Evolutionary conservation across 2,888 invertebrate species (phyloP).

Genomic region (Drosophila neoperkinsi): DNA sequence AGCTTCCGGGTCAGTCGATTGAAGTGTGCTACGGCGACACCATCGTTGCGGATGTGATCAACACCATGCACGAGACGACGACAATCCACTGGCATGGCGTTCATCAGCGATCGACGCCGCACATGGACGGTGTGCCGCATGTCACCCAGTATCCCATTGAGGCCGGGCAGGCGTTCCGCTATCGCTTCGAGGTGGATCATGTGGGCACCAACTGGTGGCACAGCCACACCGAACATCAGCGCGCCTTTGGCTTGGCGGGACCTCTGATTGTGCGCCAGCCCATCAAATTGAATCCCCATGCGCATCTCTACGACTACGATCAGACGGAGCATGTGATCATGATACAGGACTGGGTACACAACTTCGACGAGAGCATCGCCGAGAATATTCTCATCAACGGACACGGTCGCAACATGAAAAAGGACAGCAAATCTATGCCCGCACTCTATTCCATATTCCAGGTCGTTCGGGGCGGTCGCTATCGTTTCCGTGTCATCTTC

Average conservation of each 20-base stretch:
- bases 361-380: conserved; percentile 71
- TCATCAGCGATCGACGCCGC: conserved; percentile 77
- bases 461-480: conserved; percentile 79
- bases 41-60: conserved; percentile 81
- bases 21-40: conserved; percentile 82
- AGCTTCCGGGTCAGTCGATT: conserved; percentile 75
- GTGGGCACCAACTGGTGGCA: conserved; percentile 83
- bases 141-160: conserved; percentile 83
- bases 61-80: conserved; percentile 80
- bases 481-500: conserved; percentile 82
- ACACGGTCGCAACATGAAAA: conserved; percentile 71
- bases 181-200: conserved; percentile 80
- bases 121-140: conserved; percentile 83
- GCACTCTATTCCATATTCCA: conserved; percentile 74
- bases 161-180: conserved; percentile 82
- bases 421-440: conserved; percentile 52
- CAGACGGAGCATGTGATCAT: conserved; percentile 77
- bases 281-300: conserved; percentile 67
- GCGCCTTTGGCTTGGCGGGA: conserved; percentile 80
- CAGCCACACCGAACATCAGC: conserved; percentile 80
- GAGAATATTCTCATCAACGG: conserved; percentile 82
- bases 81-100: conserved; percentile 84
- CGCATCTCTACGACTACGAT: conserved; percentile 79
- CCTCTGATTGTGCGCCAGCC: conserved; percentile 76
- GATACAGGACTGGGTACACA: conserved; percentile 82